Base-by-base conservation (phyloP, 2,797 vertebrate species). In the Acipenser oxyrinchus region DNA sequence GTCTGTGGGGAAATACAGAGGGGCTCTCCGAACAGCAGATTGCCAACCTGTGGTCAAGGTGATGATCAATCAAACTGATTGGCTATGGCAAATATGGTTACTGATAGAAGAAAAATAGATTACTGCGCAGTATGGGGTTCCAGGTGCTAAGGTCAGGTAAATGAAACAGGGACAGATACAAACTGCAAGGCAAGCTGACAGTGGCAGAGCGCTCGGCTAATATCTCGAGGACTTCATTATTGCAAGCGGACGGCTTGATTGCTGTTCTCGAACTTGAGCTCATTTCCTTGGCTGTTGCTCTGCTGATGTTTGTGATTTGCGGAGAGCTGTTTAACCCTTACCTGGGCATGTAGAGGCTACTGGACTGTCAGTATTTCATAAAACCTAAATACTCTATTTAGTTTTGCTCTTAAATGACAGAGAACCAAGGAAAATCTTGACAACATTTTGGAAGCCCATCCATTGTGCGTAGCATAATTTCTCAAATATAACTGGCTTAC, bases 21-120 rank as follows among this genome's bases (percentile, higher is more conserved):
- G 84, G 86, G 84, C 85, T 84, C 79, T 80, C 81, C 72, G 71
- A 84, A 89, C 85, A 89, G 93, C 91, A 92, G 92, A 95, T 95
- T 93, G 90, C 87, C 88, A 89, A 89, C 87, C 91, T 88, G 88
- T 90, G 90, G 89, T 87, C 77, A 64, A 76, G 74, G 76, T 77
- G 80, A 87, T 93, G 91, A 98, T 97, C 95, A 93, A 93, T 97
- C 95, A 95, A 83, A 78, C 87, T 93, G 93, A 96, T 94, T 87
- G 80, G 92, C 82, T 86, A 83, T 84, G 92, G 93, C 93, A 93
- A 95, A 94, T 86, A 79, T 78, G 82, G 88, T 84, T 83, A 86
- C 81, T 84, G 91, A 94, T 84, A 83, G 84, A 81, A 84, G 79
- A 87, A 86, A 88, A 86, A 90, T 82, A 85, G 86, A 82, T 64